Evolutionary conservation across 2,113 vertebrate genomes (phyloP), one percentile per base, ranked within the genome.

Genomic region (Onychostoma macrolepis): DNA sequence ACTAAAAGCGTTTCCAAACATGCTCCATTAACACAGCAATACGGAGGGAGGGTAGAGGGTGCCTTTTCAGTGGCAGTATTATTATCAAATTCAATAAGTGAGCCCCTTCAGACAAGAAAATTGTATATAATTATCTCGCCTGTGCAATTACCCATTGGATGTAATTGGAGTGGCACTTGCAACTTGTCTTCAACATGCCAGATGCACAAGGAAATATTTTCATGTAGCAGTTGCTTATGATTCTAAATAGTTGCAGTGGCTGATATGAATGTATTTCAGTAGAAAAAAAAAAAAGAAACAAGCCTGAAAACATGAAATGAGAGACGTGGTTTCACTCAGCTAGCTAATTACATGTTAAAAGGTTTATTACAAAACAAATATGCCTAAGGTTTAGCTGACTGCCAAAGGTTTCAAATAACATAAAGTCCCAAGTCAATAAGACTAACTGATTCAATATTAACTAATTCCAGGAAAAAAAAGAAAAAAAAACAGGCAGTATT

Each of bases 1-100:
- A 82, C 78, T 65, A 65, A 21, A 21, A 89, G 58, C 10, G 2
- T 81, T 85, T 82, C 11, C 48, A 87, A 87, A 50, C n/a, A 48
- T 75, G 33, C 38, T 82, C 83, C 30, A 48, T 65, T 69, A 89
- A 83, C 82, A 89, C 86, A 86, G 80, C 83, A 19, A 65, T 72
- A 56, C 21, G 13, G 85, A 76, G 81, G 36, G 58, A 67, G 48
- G 61, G 76, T 76, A 53, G 48, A 48, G 56, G 71, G 87, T 80
- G 41, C 4, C 69, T 38, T 86, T 87, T 87, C 83, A 81, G 48
- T 28, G 41, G 12, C 79, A 84, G 77, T 82, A 78, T 90, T 87
- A 87, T 88, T 69, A 84, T 86, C 81, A 87, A 89, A 90, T 90
- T 89, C 85, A 83, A 82, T 87, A 89, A 91, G 88, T 86, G 87